A percentile compares a stretch with the other conserved stretches of the same genome.
Conservation (phyloP, 2,113 vertebrate species). For the Thunnus maccoyii region DNA sequence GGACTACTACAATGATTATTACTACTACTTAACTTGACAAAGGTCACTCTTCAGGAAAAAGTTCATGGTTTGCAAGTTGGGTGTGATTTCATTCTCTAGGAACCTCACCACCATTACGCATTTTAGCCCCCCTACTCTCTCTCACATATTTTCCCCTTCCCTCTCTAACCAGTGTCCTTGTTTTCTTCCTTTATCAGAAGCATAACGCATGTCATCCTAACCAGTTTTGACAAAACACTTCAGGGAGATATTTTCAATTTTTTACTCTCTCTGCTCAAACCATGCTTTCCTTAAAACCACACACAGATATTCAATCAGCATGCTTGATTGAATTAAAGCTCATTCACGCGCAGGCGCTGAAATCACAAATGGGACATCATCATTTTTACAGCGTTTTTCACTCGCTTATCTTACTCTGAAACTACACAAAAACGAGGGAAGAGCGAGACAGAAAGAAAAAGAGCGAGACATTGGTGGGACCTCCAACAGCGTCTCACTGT, state of each 20-base stretch:
- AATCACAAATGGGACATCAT: slow-evolving; percentile 4
- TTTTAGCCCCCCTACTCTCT: background rate
- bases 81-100: slow-evolving; percentile 30
- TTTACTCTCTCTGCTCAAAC: slow-evolving; percentile 27
- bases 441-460: slow-evolving; percentile 29
- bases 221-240: slow-evolving; percentile 54
- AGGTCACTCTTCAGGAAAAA: slow-evolving; percentile 59
- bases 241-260: slow-evolving; percentile 41
- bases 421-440: slow-evolving; percentile 38
- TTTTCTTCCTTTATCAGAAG: slow-evolving; percentile 67
- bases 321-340: slow-evolving; percentile 39
- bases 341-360: slow-evolving; percentile 23
- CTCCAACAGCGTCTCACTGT: slow-evolving; percentile 86
- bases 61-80: slow-evolving; percentile 18
- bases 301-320: slow-evolving; percentile 24
- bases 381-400: slow-evolving; percentile 2
- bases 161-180: slow-evolving; percentile 29
- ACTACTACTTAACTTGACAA: slow-evolving; percentile 57
- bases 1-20: slow-evolving; percentile 45
- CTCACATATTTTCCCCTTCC: slow-evolving; percentile 16
- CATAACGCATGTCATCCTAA: slow-evolving; percentile 34
- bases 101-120: background rate
- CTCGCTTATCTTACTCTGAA: slow-evolving; percentile 67
- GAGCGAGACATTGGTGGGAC: slow-evolving; percentile 75
- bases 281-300: slow-evolving; percentile 42